Evolutionary conservation across 2,113 vertebrate genomes (phyloP), one percentile per base, ranked within the genome.

Genomic region (Abramis brama): DNA sequence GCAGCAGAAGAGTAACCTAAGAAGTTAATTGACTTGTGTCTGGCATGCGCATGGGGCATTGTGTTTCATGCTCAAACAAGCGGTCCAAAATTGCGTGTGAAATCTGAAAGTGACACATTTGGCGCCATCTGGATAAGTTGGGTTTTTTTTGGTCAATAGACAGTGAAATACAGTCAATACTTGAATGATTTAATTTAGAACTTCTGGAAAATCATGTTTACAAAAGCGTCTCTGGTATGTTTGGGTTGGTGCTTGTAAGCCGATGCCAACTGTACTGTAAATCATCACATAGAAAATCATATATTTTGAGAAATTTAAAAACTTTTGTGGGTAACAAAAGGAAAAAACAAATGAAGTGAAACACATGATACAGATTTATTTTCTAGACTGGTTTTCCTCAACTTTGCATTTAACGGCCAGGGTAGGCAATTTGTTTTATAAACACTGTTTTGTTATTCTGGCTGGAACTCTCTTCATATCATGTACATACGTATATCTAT

Each of bases 1-100:
- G 66, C 76, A 45, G 75, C 27, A 62, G 43, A 73, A 21, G 62
- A 90, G 90, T 87, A 92, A 93, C 91, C 88, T 92, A 91, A 93
- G 92, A 93, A 93, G 92, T 92, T 93, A 94, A 94, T 94, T 94
- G 93, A 90, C 85, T 73, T 82, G 89, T 90, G 92, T 94, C 93
- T 93, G 92, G 93, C 93, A 82, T 85, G 90, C 91, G 91, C 91
- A 90, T 91, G 93, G 91, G 92, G 89, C 92, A 93, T 94, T 94
- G 94, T 95, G 92, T 93, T 91, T 88, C 88, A 71, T 70, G 57
- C 55, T 39, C 33, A 23, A 79, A 43, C 57, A 10, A 79, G 23
- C 13, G 8, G 43, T n/a, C n/a, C 15, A 70, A 83, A 70, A n/a
- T 45, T 60, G 50, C 3, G 15, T 27, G 33, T 76, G 27, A n/a